phyloP scores from a whole-genome alignment of 2,888 invertebrate species.

The Cyclophora punctaria region DNA sequence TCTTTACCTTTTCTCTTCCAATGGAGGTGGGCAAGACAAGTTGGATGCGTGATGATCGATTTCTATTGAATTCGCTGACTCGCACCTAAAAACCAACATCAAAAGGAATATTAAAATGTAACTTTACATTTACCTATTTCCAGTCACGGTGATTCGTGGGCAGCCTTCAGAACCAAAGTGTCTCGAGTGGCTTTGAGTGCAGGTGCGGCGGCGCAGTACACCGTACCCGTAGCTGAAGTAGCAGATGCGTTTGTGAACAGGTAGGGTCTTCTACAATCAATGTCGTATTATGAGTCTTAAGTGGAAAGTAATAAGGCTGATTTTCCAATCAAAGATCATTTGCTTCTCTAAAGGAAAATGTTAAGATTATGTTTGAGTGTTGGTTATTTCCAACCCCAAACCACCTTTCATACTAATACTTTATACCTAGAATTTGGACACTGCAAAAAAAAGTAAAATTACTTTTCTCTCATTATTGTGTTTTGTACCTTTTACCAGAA shows the following conservation, averaged over 20 bases:
- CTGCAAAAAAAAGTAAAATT: too few relatives aligned
- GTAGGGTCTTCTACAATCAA: slow-evolving; percentile 36
- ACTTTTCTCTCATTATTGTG: neutral
- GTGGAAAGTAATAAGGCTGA: too few relatives aligned
- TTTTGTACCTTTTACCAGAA: slow-evolving; percentile 48
- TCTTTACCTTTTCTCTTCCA: too few relatives aligned
- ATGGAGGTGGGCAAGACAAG: too few relatives aligned
- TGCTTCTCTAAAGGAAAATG: too few relatives aligned
- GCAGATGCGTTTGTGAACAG: slow-evolving; percentile 80
- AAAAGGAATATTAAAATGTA: neutral
- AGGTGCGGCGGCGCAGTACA: slow-evolving; percentile 81
- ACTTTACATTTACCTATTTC: slow-evolving; percentile 15
- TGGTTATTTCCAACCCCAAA: neutral
- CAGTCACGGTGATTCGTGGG: slow-evolving; percentile 89
- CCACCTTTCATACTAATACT: too few relatives aligned
- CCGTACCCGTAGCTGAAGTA: slow-evolving; percentile 80
- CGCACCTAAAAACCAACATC: too few relatives aligned
- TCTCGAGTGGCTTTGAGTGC: slow-evolving; percentile 86
- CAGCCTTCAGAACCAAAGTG: slow-evolving; percentile 83
- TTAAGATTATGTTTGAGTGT: neutral
- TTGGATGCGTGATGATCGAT: too few relatives aligned
- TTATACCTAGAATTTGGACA: too few relatives aligned
- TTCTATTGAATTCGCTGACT: too few relatives aligned
- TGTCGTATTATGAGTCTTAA: too few relatives aligned
- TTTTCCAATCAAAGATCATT: too few relatives aligned